phyloP scores from a whole-genome alignment of 2,113 vertebrate genomes.

The Bagarius yarrelli region DNA sequence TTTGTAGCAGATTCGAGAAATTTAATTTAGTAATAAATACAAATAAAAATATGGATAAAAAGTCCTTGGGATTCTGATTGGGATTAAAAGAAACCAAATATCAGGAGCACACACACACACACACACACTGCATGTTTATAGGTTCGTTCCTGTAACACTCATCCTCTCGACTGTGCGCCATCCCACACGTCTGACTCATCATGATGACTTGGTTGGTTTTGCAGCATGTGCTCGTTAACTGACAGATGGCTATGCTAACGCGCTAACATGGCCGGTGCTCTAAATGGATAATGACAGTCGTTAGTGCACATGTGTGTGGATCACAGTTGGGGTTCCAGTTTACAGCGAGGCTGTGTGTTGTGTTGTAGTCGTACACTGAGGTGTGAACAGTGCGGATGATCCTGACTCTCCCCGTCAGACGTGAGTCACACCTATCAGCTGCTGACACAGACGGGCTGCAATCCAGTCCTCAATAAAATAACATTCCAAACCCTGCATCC shows the following conservation, averaged over 20 bases:
- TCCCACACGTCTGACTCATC: slow-evolving; percentile 38
- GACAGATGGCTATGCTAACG: slow-evolving; percentile 36
- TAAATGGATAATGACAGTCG: slow-evolving; percentile 9
- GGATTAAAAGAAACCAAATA: background rate
- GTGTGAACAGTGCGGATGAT: background rate
- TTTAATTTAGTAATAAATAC: background rate
- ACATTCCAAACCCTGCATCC: background rate
- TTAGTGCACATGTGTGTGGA: slow-evolving; percentile 14
- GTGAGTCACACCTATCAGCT: slow-evolving; percentile 4
- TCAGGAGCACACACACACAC: slow-evolving; percentile 4
- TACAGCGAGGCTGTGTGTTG: background rate
- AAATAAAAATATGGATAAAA: background rate
- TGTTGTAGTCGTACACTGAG: background rate
- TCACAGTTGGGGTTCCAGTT: slow-evolving; percentile 22
- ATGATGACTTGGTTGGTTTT: slow-evolving; percentile 10
- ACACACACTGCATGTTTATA: slow-evolving; percentile 8
- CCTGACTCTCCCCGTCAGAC: background rate
- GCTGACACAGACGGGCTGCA: background rate
- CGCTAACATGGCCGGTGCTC: slow-evolving; percentile 7
- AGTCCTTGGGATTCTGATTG: no score
- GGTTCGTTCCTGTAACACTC: slow-evolving; percentile 22
- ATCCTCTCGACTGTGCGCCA: slow-evolving; percentile 22
- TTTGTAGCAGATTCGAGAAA: no score
- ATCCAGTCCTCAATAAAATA: no score
- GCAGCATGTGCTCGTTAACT: slow-evolving; percentile 22